Evolutionary conservation across 2,797 vertebrate species (phyloP), one percentile per base, ranked within the genome.

Genomic region (Chaetodon trifasciatus): DNA sequence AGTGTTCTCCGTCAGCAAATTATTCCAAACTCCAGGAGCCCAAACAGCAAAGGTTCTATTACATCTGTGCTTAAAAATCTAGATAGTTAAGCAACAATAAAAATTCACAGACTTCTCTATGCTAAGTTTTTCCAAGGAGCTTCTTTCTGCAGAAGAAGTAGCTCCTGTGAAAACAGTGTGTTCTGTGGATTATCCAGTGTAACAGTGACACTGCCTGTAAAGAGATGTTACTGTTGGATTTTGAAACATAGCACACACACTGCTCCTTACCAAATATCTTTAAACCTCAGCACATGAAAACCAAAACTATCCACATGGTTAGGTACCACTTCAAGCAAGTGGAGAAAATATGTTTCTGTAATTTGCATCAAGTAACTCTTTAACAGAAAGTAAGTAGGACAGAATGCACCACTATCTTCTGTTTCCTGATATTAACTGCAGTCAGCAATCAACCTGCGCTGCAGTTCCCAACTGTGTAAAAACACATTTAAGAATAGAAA

Each of bases 401-500:
- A 66, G 32, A 77, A 24, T 93, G 66, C 79, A 74, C 71, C 57
- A 28, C 89, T 95, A 94, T 94, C 81, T 84, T 79, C 90, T 91
- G 89, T 92, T 94, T 95, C 94, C 94, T 93, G 91, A 91, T 90
- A 93, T 95, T 91, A 94, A 82, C 90, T 88, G 67, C 88, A 94
- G 92, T 94, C 88, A 90, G 88, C 80, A 91, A 91, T 94, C 90
- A 93, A 84, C 85, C 83, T 62, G 44, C 72, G 56, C 78, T 81
- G 78, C 71, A 73, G 80, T 89, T 84, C 76, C 76, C 69, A 64
- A 84, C 82, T 83, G 84, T 88, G 83, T 73, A 81, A 91, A 92
- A 93, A 89, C 80, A 91, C 67, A 75, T 93, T 89, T 92, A 47
- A 74, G 46, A 78, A 71, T 49, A 72, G 37, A 83, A 81, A 35